A percentile compares a stretch with the other conserved stretches of the same genome.
Evolutionary conservation across 2,888 invertebrate genomes (phyloP).

Genomic region (Gortyna flavago): DNA sequence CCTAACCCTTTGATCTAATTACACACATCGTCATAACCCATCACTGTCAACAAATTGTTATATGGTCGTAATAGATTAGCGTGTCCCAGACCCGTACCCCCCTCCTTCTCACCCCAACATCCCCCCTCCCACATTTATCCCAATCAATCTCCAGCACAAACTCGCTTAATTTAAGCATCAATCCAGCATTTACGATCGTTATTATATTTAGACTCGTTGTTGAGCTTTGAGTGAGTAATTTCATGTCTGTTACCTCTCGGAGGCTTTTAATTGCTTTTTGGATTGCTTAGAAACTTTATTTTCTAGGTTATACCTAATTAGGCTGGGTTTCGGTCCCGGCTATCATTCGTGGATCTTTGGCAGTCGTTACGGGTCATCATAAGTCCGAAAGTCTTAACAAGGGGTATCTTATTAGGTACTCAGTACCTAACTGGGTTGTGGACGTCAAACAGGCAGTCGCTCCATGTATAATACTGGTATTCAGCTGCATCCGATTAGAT

Average conservation of each 20-base stretch:
- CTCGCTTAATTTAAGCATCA: slow-evolving; percentile 83
- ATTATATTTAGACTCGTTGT: slow-evolving; percentile 76
- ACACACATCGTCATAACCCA: slow-evolving; percentile 62
- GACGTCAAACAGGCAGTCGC: too few relatives aligned
- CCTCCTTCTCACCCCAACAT: slow-evolving; percentile 42
- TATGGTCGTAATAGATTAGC: slow-evolving; percentile 79
- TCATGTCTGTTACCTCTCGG: slow-evolving; percentile 45
- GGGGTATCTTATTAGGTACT: too few relatives aligned
- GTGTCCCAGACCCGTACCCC: slow-evolving; percentile 52
- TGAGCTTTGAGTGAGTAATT: slow-evolving; percentile 58
- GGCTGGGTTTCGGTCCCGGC: neutral
- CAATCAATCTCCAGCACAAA: slow-evolving; percentile 84
- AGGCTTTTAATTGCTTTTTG: slow-evolving; percentile 63
- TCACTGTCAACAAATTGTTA: slow-evolving; percentile 77
- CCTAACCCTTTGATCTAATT: slow-evolving; percentile 57
- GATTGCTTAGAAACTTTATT: neutral
- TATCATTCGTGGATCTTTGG: too few relatives aligned
- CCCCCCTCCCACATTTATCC: slow-evolving; percentile 70
- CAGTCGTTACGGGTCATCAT: too few relatives aligned
- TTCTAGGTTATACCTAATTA: neutral
- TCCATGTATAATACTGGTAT: too few relatives aligned
- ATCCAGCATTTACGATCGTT: slow-evolving; percentile 83
- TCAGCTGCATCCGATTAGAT: too few relatives aligned
- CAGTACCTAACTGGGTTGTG: too few relatives aligned
- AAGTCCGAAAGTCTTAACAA: too few relatives aligned